phyloP scores from a whole-genome alignment of 2,888 invertebrate species.

The Aleiodes alternator region DNA sequence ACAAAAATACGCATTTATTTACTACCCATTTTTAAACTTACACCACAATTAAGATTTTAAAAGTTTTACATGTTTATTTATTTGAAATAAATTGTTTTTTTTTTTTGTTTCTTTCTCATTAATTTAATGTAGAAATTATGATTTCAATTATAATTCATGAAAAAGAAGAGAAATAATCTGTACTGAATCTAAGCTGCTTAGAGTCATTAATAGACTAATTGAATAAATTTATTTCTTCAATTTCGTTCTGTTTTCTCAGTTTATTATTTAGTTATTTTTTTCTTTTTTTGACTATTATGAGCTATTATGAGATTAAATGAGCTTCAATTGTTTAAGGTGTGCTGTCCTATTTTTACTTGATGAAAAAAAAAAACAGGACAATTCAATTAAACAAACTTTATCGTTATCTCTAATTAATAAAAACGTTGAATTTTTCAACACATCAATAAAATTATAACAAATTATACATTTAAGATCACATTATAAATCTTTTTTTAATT shows the following conservation, averaged over 20 bases:
- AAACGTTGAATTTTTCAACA: slow-evolving; percentile 28
- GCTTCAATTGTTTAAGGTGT: slow-evolving; percentile 24
- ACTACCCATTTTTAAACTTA: slow-evolving; percentile 42
- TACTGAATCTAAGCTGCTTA: not conserved
- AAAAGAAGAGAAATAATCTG: not conserved
- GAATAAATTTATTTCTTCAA: not conserved
- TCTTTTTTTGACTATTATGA: not conserved
- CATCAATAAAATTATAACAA: slow-evolving; percentile 29
- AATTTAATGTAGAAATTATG: not conserved
- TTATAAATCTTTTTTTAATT: slow-evolving; percentile 2
- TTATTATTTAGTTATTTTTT: not conserved
- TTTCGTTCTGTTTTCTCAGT: not conserved
- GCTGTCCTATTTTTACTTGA: slow-evolving; percentile 3
- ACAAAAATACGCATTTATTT: slow-evolving; percentile 70
- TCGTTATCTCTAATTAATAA: slow-evolving; percentile 5
- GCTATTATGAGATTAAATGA: slow-evolving; percentile 20
- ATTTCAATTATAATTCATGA: slow-evolving; percentile 2
- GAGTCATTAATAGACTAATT: not conserved
- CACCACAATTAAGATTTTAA: slow-evolving; percentile 41
- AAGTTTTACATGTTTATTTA: slow-evolving; percentile 33
- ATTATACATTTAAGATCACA: slow-evolving; percentile 37
- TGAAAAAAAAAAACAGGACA: not conserved
- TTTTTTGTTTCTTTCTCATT: not conserved
- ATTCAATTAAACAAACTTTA: slow-evolving; percentile 8
- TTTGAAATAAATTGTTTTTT: slow-evolving; percentile 23